Percentiles rank a stretch among this genome's conserved stretches.
Evolutionary conservation across 37 sponge, comb jelly and placozoan genomes (phyloP).

Genomic region (Oscarella lobularis): DNA sequence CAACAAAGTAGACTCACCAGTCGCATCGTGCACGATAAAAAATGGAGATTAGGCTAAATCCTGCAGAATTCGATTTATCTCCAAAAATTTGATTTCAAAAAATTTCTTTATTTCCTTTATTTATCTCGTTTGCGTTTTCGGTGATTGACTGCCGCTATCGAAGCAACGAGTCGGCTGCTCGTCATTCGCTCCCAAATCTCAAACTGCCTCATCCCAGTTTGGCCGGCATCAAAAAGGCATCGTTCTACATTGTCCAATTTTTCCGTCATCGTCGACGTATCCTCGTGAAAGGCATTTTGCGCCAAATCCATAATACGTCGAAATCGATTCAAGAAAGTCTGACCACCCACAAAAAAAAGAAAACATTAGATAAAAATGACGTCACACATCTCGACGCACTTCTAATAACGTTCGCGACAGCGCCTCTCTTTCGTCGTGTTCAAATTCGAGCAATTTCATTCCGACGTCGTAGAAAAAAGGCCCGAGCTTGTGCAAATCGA

Average conservation of each 20-base stretch:
- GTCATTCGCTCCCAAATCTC: slow-evolving; percentile 63
- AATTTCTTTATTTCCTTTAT: not conserved
- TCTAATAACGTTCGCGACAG: slow-evolving; percentile 59
- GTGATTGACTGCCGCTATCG: not conserved
- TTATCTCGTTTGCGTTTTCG: not conserved
- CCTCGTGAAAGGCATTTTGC: slow-evolving; percentile 55
- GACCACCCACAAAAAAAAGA: too few relatives aligned
- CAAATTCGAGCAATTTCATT: slow-evolving; percentile 55
- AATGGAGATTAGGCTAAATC: too few relatives aligned
- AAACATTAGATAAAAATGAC: not conserved
- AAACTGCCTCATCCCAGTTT: slow-evolving; percentile 24
- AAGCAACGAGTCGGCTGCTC: not conserved
- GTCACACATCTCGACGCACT: too few relatives aligned
- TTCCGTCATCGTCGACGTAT: slow-evolving; percentile 30
- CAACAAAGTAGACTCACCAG: too few relatives aligned
- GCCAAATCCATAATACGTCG: slow-evolving; percentile 86
- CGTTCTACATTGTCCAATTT: slow-evolving; percentile 81
- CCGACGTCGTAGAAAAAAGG: slow-evolving; percentile 73
- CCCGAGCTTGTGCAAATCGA: slow-evolving; percentile 80
- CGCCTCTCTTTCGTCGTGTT: slow-evolving; percentile 45
- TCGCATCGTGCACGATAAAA: too few relatives aligned
- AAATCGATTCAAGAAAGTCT: slow-evolving; percentile 79
- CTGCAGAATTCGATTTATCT: too few relatives aligned
- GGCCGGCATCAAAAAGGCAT: slow-evolving; percentile 59
- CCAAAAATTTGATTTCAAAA: too few relatives aligned